phyloP scores from a whole-genome alignment of 2,888 invertebrate genomes.

The Mythimna albipuncta region DNA sequence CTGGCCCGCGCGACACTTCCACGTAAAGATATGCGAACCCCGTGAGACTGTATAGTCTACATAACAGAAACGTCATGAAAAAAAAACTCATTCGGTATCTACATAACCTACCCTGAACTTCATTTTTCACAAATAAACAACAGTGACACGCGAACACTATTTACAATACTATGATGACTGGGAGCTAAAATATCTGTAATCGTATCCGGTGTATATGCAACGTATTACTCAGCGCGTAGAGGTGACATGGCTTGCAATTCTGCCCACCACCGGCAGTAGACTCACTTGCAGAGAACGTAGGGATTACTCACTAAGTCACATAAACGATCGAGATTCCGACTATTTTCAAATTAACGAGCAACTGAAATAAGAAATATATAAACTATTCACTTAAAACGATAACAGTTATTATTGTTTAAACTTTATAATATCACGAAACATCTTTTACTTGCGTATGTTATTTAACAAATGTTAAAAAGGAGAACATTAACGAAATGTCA shows the following conservation, averaged over 20 bases:
- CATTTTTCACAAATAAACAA: slow-evolving; percentile 9
- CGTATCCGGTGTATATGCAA: slow-evolving; percentile 54
- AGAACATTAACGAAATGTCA: slow-evolving; percentile 54
- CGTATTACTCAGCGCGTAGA: slow-evolving; percentile 54
- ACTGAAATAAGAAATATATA: neutral
- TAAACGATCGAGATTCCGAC: slow-evolving; percentile 7
- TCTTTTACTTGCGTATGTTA: slow-evolving; percentile 20
- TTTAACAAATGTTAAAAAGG: slow-evolving; percentile 46
- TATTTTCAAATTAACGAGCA: slow-evolving; percentile 9
- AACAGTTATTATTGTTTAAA: slow-evolving; percentile 24
- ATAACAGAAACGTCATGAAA: slow-evolving; percentile 33
- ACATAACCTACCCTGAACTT: slow-evolving; percentile 5
- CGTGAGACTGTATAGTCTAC: slow-evolving; percentile 57
- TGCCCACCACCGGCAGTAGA: slow-evolving; percentile 27
- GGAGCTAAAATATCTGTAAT: slow-evolving; percentile 39
- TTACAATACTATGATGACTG: slow-evolving; percentile 36
- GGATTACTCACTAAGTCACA: slow-evolving; percentile 38
- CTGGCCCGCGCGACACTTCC: slow-evolving; percentile 73
- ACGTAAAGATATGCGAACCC: slow-evolving; percentile 82
- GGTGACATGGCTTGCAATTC: slow-evolving; percentile 50
- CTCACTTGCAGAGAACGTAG: slow-evolving; percentile 19
- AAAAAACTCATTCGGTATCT: slow-evolving; percentile 6
- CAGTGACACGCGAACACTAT: slow-evolving; percentile 6
- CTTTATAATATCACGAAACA: slow-evolving; percentile 29
- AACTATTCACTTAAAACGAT: slow-evolving; percentile 13